A percentile compares a stretch with the other conserved stretches of the same genome.
phyloP scores from a whole-genome alignment of 2,888 invertebrate species.

The Heteromyza rotundicornis region DNA sequence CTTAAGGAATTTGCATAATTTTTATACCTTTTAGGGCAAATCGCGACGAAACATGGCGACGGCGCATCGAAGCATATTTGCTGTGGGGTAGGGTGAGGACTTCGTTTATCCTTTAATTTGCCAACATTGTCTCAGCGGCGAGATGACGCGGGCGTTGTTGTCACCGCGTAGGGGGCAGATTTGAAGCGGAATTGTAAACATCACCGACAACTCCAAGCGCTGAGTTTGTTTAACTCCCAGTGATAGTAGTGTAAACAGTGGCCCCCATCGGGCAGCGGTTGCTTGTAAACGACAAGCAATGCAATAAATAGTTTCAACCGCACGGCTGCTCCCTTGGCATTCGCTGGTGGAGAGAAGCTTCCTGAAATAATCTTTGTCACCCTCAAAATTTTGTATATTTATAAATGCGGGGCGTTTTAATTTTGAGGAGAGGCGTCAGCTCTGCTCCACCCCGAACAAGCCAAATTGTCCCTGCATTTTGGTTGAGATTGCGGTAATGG shows the following conservation, averaged over 20 bases:
- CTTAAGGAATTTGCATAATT: constrained; percentile 18
- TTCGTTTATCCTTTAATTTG: constrained; percentile 17
- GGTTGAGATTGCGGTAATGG: background rate
- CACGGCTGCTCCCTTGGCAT: background rate
- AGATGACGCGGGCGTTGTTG: background rate
- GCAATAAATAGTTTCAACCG: background rate
- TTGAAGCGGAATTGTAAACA: no score
- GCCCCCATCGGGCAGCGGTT: no score
- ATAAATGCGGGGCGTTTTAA: background rate
- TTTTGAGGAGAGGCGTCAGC: background rate
- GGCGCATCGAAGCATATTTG: no score
- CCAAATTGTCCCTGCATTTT: background rate
- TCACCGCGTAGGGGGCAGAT: no score
- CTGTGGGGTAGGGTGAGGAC: background rate
- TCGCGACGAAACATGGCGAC: no score
- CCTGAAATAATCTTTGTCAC: background rate
- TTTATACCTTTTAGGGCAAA: constrained; percentile 14
- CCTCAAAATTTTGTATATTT: background rate
- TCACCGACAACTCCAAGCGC: no score
- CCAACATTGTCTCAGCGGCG: background rate
- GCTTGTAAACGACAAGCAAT: background rate
- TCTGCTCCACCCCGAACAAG: background rate
- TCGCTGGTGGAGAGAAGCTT: background rate
- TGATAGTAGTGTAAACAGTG: no score
- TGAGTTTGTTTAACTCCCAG: no score